Percentiles rank a stretch among this genome's conserved stretches.
Evolutionary conservation across 1,140 invertebrate species (phyloP).

Genomic region (Drosophila seguyi): DNA sequence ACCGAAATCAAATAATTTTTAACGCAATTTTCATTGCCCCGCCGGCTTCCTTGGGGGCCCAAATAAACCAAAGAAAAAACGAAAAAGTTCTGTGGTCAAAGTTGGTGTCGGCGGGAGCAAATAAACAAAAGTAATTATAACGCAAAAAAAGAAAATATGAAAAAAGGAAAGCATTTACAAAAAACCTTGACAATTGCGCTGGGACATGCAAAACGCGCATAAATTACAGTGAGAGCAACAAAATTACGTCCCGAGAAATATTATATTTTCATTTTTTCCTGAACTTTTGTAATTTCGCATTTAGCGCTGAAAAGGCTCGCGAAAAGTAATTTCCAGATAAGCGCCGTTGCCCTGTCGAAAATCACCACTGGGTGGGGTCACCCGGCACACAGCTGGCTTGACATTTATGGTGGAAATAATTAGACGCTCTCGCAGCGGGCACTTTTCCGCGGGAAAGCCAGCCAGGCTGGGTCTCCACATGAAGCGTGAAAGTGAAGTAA

Average conservation of each 20-base stretch:
- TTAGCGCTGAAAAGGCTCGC: slow-evolving; percentile 55
- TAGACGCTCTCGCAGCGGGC: slow-evolving; percentile 58
- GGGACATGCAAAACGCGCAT: slow-evolving; percentile 79
- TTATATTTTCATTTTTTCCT: slow-evolving; percentile 2
- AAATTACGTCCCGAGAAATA: slow-evolving; percentile 25
- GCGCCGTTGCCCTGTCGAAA: slow-evolving; percentile 30
- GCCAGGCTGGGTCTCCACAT: slow-evolving; percentile 15
- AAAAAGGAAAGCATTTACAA: slow-evolving; percentile 44
- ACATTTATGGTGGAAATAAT: slow-evolving; percentile 79
- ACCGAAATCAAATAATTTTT: slow-evolving; percentile 56
- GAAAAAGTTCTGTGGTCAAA: slow-evolving; percentile 46
- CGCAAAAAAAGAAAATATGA: slow-evolving; percentile 11
- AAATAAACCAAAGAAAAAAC: slow-evolving; percentile 20
- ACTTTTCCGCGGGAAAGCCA: slow-evolving; percentile 13
- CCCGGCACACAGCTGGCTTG: slow-evolving; percentile 55
- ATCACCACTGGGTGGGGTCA: slow-evolving; percentile 23
- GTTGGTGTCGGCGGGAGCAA: slow-evolving; percentile 20
- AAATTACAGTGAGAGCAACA: slow-evolving; percentile 63
- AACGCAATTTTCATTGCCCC: slow-evolving; percentile 42
- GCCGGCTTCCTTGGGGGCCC: slow-evolving; percentile 23
- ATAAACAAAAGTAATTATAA: slow-evolving; percentile 70
- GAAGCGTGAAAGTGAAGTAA: slow-evolving; percentile 56
- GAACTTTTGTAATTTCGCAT: slow-evolving; percentile 67
- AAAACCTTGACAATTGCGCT: slow-evolving; percentile 81
- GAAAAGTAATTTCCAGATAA: slow-evolving; percentile 72